These are phyloP conservation scores for Dicaeum eximium DNA, from an alignment of 2,113 vertebrate genomes.

Conservation along the genomic window DNA sequence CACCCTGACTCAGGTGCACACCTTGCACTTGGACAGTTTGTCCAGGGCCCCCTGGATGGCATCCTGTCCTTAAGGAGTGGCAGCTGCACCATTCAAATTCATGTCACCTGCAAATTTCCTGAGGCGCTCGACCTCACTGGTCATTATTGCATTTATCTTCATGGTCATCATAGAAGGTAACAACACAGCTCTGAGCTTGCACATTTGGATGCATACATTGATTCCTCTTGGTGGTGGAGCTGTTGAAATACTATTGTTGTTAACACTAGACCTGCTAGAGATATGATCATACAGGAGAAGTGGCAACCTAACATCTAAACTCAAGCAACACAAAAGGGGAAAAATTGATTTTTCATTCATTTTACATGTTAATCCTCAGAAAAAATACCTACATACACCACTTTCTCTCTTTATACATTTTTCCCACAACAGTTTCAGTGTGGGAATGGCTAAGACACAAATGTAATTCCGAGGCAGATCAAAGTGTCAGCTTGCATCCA, in stretches of 20 bases:
- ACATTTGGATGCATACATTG: not conserved
- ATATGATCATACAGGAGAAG: not conserved
- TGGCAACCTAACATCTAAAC: not conserved
- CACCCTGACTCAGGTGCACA: not conserved
- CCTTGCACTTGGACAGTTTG: not conserved
- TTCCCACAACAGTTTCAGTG: not conserved
- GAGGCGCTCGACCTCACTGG: rapidly evolving
- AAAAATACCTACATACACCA: not conserved
- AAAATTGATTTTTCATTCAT: not conserved
- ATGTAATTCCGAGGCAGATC: not conserved
- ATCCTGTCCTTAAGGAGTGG: not conserved
- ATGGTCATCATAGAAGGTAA: not conserved
- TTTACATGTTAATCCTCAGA: not conserved
- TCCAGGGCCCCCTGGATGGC: rapidly evolving
- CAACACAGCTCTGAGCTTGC: not conserved
- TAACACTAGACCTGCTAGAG: not conserved
- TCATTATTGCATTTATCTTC: not conserved
- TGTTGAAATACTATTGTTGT: not conserved
- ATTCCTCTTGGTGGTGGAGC: not conserved
- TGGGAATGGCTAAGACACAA: not conserved
- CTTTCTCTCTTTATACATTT: not conserved
- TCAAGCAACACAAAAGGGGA: not conserved
- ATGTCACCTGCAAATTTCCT: not conserved
- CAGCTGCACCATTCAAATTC: not conserved
- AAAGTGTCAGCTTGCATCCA: not conserved